A percentile compares a stretch with the other conserved stretches of the same genome.
Conservation (phyloP, 2,888 invertebrate genomes). For the Tachina lurida region DNA sequence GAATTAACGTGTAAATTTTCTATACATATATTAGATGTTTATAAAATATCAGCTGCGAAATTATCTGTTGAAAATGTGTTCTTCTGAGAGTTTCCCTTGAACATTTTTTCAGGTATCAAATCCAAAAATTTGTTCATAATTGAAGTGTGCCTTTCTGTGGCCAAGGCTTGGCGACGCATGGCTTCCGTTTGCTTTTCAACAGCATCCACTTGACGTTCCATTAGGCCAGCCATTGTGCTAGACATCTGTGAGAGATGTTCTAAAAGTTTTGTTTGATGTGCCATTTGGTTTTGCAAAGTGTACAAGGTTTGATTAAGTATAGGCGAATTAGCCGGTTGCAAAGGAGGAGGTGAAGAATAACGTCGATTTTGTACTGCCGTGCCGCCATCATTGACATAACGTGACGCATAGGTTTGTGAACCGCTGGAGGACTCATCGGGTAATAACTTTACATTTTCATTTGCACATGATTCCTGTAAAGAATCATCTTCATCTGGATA, state of each 20-base stretch:
- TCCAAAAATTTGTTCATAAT: constrained; percentile 63
- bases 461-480: neutral
- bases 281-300: constrained; percentile 62
- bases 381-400: neutral
- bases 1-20: neutral
- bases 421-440: constrained; percentile 37
- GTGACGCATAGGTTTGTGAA: neutral
- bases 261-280: constrained; percentile 59
- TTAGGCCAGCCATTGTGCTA: constrained; percentile 43
- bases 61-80: neutral
- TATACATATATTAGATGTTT: neutral
- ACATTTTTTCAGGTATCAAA: constrained; percentile 65
- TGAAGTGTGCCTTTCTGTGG: constrained; percentile 60
- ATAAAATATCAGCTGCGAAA: constrained; percentile 18
- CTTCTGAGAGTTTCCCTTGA: constrained; percentile 31
- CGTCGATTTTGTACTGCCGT: neutral
- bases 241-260: constrained; percentile 60
- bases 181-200: constrained; percentile 62
- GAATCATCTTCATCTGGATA: constrained; percentile 31
- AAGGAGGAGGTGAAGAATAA: constrained; percentile 26
- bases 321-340: constrained; percentile 25
- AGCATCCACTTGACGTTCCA: constrained; percentile 57
- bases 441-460: constrained; percentile 17
- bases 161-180: constrained; percentile 58
- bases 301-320: constrained; percentile 44